phyloP scores from a whole-genome alignment of 2,113 vertebrate species.

The Panthera uncia region DNA sequence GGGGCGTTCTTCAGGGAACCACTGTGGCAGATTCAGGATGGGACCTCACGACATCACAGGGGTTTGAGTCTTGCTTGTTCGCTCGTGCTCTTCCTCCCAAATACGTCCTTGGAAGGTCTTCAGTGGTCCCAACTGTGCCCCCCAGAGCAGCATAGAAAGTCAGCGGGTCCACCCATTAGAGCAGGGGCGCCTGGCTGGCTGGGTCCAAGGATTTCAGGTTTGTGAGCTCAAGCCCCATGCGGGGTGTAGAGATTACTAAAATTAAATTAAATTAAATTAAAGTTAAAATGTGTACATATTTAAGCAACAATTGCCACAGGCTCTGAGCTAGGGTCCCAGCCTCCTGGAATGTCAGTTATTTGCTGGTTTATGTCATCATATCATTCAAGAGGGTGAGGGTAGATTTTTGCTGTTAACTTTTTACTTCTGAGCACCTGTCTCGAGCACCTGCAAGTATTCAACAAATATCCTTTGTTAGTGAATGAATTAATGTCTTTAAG shows the following conservation, averaged over 20 bases:
- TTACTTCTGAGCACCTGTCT: background rate
- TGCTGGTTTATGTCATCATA: background rate
- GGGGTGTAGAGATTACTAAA: background rate
- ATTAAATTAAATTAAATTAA: background rate
- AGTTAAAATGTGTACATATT: too few relatives aligned
- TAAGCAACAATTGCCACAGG: background rate
- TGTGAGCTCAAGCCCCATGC: background rate
- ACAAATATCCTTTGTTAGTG: background rate
- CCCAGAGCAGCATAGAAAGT: background rate
- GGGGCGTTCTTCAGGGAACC: background rate
- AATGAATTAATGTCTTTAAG: background rate
- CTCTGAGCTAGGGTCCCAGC: background rate
- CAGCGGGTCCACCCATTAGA: too few relatives aligned
- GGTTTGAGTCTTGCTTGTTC: background rate
- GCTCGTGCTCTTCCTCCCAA: too few relatives aligned
- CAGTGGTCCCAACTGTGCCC: background rate
- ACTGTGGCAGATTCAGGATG: background rate
- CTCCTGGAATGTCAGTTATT: background rate
- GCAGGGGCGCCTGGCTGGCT: background rate
- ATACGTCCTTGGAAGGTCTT: too few relatives aligned
- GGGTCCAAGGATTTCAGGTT: background rate
- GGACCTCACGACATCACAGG: fast-evolving
- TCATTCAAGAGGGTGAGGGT: background rate
- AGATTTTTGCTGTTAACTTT: background rate
- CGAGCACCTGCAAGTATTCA: background rate